Evolutionary conservation across 2,888 invertebrate genomes (phyloP).

Genomic region (Agrochola lychnidis): DNA sequence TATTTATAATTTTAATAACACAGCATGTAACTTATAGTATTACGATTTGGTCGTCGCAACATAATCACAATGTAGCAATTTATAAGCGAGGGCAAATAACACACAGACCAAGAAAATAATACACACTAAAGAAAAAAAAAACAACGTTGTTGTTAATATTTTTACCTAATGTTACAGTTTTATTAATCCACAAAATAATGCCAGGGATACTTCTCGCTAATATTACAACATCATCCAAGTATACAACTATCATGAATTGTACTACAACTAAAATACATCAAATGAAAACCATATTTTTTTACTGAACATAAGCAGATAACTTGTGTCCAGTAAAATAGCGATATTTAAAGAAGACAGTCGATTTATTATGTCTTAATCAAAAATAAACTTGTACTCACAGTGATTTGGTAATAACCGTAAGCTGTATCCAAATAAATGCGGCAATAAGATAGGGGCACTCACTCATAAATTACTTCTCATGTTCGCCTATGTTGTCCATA

Average conservation of each 20-base stretch:
- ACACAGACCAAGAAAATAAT: constrained; percentile 29
- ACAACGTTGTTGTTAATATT: constrained; percentile 12
- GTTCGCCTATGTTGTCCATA: constrained; percentile 25
- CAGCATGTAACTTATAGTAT: constrained; percentile 65
- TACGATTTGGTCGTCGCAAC: constrained; percentile 79
- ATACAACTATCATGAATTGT: constrained; percentile 17
- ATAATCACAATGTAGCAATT: constrained; percentile 65
- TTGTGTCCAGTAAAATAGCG: constrained; percentile 15
- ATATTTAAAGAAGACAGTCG: constrained; percentile 36
- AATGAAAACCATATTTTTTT: constrained; percentile 1
- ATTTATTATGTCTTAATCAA: constrained; percentile 13
- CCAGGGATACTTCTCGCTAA: constrained; percentile 41
- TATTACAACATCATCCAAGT: constrained; percentile 47
- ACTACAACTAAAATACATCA: constrained; percentile 7
- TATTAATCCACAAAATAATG: constrained; percentile 43
- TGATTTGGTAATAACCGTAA: constrained; percentile 23
- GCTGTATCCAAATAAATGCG: constrained; percentile 21
- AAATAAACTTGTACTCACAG: constrained; percentile 18
- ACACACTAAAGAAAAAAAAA: constrained; percentile 23
- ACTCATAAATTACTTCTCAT: constrained; percentile 36
- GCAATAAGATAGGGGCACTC: constrained; percentile 24
- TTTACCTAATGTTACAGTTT: constrained; percentile 22
- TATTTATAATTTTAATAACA: constrained; percentile 69
- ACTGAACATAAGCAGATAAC: constrained; percentile 2
- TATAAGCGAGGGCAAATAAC: constrained; percentile 54